Conservation (phyloP, 2,797 vertebrate species). For the Myotis planiceps region DNA sequence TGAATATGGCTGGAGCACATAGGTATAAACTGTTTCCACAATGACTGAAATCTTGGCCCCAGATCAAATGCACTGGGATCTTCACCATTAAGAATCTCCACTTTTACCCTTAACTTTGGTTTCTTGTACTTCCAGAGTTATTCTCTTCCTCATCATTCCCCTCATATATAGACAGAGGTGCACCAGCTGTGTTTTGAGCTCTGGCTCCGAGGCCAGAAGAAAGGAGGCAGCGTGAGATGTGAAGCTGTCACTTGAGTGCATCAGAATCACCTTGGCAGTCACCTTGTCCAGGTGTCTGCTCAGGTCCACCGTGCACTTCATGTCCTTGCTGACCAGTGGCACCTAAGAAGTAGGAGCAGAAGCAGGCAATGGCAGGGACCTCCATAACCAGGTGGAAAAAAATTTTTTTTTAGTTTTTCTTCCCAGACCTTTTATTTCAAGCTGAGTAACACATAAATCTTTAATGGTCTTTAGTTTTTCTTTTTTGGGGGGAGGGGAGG, state of each 20-base stretch:
- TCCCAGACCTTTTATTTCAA: background rate
- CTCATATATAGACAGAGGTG: background rate
- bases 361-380: background rate
- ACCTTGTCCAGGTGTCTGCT: background rate
- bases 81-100: constrained; percentile 93
- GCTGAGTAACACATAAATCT: background rate
- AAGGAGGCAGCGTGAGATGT: background rate
- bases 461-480: constrained; percentile 1
- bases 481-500: background rate
- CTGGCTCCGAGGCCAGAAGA: background rate
- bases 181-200: background rate
- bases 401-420: background rate
- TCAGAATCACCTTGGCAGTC: background rate
- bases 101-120: constrained; percentile 79
- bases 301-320: background rate
- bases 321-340: background rate
- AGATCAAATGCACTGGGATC: constrained; percentile 90
- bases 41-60: constrained; percentile 92
- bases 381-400: background rate
- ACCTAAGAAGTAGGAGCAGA: background rate
- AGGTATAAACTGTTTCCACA: constrained; percentile 94
- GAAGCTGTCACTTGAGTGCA: background rate
- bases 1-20: constrained; percentile 95
- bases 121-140: background rate
- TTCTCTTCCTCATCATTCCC: background rate